phyloP scores from a whole-genome alignment of 2,797 vertebrate species.

The Brachymystax lenok region DNA sequence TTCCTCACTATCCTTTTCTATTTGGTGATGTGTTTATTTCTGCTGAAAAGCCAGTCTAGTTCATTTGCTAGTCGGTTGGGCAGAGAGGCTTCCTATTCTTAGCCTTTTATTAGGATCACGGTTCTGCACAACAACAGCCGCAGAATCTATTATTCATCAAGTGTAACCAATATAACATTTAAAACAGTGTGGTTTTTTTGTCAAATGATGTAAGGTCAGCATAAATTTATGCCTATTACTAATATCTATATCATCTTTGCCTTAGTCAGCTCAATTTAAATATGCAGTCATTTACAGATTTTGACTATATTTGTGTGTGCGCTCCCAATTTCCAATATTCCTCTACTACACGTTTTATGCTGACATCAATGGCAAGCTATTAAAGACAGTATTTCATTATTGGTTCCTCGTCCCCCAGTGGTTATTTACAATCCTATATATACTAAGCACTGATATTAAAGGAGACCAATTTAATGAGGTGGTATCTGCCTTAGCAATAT shows the following conservation, averaged over 20 bases:
- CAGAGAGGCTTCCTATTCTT: conserved; percentile 76
- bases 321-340: conserved; percentile 99
- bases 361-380: conserved; percentile 99
- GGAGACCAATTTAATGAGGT: conserved; percentile 99
- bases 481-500: conserved; percentile 99
- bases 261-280: conserved; percentile 99
- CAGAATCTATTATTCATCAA: conserved; percentile 99
- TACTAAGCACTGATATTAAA: conserved; percentile 99
- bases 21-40: conserved; percentile 79
- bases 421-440: conserved; percentile 99
- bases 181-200: conserved; percentile 90
- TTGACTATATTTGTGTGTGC: conserved; percentile 94
- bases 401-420: conserved; percentile 98
- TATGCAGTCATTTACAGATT: conserved; percentile 99
- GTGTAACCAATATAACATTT: conserved; percentile 99
- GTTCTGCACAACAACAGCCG: conserved; percentile 89
- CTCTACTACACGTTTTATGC: conserved; percentile 98
- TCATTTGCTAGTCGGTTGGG: conserved; percentile 80
- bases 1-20: conserved; percentile 17
- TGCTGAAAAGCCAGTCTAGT: conserved; percentile 80
- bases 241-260: conserved; percentile 99
- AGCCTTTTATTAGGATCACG: conserved; percentile 87
- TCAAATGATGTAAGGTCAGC: conserved; percentile 99
- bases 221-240: conserved; percentile 99
- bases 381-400: conserved; percentile 99